Percentiles rank a stretch among this genome's conserved stretches.
Evolutionary conservation across 2,113 vertebrate genomes (phyloP).

Genomic region (Potamarius usumacintae): DNA sequence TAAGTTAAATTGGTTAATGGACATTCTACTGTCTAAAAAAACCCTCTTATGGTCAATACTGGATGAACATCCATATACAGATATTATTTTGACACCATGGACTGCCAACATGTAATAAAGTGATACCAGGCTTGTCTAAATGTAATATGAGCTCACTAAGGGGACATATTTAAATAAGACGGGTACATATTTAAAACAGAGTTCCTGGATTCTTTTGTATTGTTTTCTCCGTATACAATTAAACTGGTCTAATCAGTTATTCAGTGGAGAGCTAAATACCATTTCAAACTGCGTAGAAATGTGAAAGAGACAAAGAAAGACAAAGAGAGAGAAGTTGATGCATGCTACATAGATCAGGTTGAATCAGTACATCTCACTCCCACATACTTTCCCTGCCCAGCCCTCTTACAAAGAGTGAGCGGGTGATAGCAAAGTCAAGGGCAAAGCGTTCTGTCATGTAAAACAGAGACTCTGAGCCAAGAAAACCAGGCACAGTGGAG

Average conservation of each 20-base stretch:
- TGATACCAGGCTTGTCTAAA: neutral
- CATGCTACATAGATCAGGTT: conserved; percentile 15
- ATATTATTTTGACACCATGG: neutral
- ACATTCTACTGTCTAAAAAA: neutral
- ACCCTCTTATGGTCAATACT: neutral
- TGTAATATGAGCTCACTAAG: conserved; percentile 18
- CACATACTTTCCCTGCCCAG: conserved; percentile 39
- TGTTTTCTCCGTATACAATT: neutral
- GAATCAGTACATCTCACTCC: conserved; percentile 34
- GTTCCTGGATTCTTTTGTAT: neutral
- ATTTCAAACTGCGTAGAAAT: neutral
- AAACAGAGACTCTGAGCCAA: conserved; percentile 31
- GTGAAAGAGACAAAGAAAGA: conserved; percentile 10
- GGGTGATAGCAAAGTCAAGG: conserved; percentile 43
- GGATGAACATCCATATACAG: neutral
- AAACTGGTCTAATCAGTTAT: neutral
- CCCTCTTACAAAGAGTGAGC: conserved; percentile 41
- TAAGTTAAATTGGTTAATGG: neutral
- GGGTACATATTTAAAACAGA: conserved; percentile 16
- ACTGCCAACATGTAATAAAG: neutral
- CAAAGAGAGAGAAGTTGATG: conserved; percentile 12
- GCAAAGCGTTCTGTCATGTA: conserved; percentile 45
- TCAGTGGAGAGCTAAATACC: neutral
- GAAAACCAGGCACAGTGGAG: conserved; percentile 25
- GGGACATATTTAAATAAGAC: conserved; percentile 29